Conservation (phyloP, 2,113 vertebrate genomes). For the Antidorcas marsupialis region DNA sequence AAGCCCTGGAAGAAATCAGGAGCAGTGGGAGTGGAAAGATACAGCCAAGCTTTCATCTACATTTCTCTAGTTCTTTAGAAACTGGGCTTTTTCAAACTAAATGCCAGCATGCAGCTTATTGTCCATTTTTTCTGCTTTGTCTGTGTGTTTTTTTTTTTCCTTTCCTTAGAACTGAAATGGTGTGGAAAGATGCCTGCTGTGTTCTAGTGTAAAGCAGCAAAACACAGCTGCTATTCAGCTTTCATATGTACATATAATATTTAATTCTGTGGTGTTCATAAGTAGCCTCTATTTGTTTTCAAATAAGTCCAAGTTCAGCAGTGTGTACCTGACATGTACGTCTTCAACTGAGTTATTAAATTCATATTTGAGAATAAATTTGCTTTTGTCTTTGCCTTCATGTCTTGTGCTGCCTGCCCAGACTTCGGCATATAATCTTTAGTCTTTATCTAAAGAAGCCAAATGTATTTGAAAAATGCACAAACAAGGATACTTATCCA, state of each 20-base stretch:
- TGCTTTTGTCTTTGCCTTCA: background rate
- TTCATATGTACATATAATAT: background rate
- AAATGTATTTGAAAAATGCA: background rate
- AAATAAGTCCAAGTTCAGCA: background rate
- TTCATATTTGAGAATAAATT: background rate
- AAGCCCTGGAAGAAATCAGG: background rate
- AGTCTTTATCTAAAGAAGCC: background rate
- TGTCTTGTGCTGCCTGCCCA: background rate
- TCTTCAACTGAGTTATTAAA: background rate
- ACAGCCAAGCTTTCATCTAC: background rate
- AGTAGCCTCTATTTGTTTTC: constrained; percentile 19
- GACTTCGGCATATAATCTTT: background rate
- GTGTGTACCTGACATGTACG: background rate
- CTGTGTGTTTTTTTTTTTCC: background rate
- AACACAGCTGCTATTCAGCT: constrained; percentile 19
- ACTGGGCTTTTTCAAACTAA: background rate
- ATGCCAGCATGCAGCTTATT: background rate
- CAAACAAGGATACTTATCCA: background rate
- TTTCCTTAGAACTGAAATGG: background rate
- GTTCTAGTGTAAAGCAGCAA: background rate
- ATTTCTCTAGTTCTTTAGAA: background rate
- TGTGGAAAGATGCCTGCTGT: constrained; percentile 17
- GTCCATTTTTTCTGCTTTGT: background rate
- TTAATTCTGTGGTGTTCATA: background rate
- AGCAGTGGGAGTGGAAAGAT: background rate